Base-by-base conservation (phyloP, 2,797 vertebrate species). In the Sebastes taczanowskii region DNA sequence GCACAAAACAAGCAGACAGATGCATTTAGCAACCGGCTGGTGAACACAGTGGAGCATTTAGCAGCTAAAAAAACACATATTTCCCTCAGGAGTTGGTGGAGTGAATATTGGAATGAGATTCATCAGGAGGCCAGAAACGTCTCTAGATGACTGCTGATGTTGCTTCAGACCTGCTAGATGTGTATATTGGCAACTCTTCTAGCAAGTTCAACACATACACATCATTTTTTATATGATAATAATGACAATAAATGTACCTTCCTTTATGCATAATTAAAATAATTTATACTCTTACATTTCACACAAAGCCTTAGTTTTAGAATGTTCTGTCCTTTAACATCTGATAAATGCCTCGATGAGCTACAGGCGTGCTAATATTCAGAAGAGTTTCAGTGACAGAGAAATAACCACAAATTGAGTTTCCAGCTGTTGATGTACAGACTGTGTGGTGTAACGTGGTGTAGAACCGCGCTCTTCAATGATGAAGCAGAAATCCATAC, bases 401-500 rank as follows among this genome's bases (percentile, higher is more conserved):
- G 30, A 68, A 55, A 82, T 35, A 27, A 52, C 30, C 30, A 13
- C 34, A 69, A 78, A 61, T 61, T 22, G 29, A 62, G 62, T 74
- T 69, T 70, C 52, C 42, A 52, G 38, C 56, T 53, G 53, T 76
- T 78, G 38, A 49, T 23, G 32, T 14, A 13, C 63, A 74, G 18
- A 34, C 58, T 58, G 16, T 23, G 46, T 7, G 32, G 4, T 42
- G 67, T n/a, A 35, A 56, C 56, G 23, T 1, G 11, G 29, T 22
- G 22, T n/a, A n/a, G 62, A 77, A 11, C 16, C 23, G n/a, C 1
- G 0, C 29, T 85, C 60, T 25, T 72, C 60, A 11, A 2, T 11
- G 64, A 81, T 72, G 34, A 71, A 81, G 73, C 74, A 72, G 68
- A 81, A 85, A 91, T 88, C 84, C 59, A 86, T 78, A 63, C 20